These are phyloP conservation scores for Craniophora ligustri DNA, from an alignment of 2,888 invertebrate species.

Conservation along the genomic window DNA sequence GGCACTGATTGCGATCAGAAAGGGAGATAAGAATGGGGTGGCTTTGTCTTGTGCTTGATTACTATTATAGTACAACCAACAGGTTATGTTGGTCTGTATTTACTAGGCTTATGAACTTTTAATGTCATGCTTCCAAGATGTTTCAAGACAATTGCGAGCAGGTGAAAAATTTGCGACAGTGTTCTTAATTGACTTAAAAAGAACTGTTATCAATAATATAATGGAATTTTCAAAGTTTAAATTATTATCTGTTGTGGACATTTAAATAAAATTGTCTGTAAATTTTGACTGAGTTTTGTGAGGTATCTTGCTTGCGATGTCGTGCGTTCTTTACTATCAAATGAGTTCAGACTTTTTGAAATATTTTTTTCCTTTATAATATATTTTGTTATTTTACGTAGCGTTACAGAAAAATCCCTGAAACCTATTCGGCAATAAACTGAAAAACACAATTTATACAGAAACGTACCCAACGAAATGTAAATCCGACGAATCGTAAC, in stretches of 20 bases:
- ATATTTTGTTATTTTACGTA: constrained; percentile 7
- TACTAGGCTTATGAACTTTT: background rate
- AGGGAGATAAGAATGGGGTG: constrained; percentile 81
- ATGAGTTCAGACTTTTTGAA: no score
- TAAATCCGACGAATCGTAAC: constrained; percentile 69
- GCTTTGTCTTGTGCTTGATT: constrained; percentile 81
- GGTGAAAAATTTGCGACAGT: no score
- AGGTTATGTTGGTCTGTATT: constrained; percentile 7
- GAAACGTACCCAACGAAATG: constrained; percentile 63
- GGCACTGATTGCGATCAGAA: constrained; percentile 84
- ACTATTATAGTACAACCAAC: constrained; percentile 58
- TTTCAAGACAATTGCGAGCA: no score
- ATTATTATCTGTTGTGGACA: no score
- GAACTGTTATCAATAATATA: no score
- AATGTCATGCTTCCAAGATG: no score
- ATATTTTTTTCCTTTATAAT: no score
- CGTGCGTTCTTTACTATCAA: no score
- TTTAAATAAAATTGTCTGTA: no score
- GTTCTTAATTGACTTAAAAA: no score
- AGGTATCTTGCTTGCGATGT: background rate
- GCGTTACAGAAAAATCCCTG: constrained; percentile 6
- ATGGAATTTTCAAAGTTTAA: no score
- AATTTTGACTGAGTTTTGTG: no score
- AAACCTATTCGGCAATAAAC: constrained; percentile 59
- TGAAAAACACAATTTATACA: constrained; percentile 63